Percentiles rank a stretch among this genome's conserved stretches.
These are phyloP conservation scores for Drosophila triauraria DNA, from an alignment of 1,140 invertebrate genomes.

Conservation along the genomic window DNA sequence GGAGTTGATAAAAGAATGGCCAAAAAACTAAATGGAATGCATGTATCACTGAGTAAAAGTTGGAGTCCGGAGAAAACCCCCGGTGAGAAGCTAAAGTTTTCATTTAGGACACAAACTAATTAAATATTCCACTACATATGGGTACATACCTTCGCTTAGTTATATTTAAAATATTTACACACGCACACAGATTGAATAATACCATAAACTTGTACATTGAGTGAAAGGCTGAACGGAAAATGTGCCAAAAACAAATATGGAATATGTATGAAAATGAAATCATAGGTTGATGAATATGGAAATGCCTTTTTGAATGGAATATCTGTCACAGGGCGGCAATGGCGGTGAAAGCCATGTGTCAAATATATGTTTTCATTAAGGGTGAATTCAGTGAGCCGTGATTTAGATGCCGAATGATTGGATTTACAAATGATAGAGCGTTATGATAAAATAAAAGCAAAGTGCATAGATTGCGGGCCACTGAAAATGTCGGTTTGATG, in stretches of 20 bases:
- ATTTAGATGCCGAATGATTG: conserved; percentile 62
- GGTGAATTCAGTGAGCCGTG: conserved; percentile 52
- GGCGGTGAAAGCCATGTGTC: conserved; percentile 30
- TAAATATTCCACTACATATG: conserved; percentile 34
- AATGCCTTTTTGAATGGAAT: conserved; percentile 41
- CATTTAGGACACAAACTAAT: conserved; percentile 16
- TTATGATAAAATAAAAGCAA: conserved; percentile 49
- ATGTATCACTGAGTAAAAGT: neutral
- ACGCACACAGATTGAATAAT: conserved; percentile 32
- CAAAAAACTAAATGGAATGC: conserved; percentile 29
- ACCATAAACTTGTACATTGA: conserved; percentile 38
- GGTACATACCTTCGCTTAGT: conserved; percentile 55
- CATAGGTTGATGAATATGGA: conserved; percentile 43
- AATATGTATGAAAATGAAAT: conserved; percentile 42
- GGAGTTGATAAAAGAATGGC: conserved; percentile 39
- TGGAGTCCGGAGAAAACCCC: conserved; percentile 1
- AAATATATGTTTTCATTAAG: conserved; percentile 32
- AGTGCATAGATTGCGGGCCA: conserved; percentile 15
- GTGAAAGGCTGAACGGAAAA: conserved; percentile 39
- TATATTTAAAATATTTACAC: conserved; percentile 51
- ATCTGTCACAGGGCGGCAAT: conserved; percentile 33
- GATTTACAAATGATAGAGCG: conserved; percentile 57
- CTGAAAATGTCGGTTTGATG: conserved; percentile 30
- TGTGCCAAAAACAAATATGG: conserved; percentile 63
- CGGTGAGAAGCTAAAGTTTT: conserved; percentile 1